Evolutionary conservation across 2,888 invertebrate species (phyloP).

Genomic region (Euzophera pinguis): DNA sequence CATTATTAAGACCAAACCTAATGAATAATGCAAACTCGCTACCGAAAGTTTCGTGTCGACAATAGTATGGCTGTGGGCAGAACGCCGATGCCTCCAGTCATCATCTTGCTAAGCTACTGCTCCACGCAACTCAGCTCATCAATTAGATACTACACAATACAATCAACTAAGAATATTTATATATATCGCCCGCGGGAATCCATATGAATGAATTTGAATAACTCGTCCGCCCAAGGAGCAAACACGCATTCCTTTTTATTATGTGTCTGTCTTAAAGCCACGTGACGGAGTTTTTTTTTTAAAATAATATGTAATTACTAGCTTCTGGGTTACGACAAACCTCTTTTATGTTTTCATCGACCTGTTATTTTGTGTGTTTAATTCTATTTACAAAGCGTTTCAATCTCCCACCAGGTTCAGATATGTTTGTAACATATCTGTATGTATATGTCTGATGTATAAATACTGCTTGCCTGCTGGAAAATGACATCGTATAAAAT

Average conservation of each 20-base stretch:
- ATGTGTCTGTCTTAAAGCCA: neutral
- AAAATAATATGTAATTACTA: neutral
- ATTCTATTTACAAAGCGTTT: no score
- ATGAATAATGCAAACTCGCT: constrained; percentile 11
- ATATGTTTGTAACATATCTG: no score
- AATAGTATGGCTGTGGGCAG: constrained; percentile 5
- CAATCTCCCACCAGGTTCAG: no score
- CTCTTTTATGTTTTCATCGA: no score
- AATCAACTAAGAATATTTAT: constrained; percentile 9
- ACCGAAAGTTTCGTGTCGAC: constrained; percentile 12
- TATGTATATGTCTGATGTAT: no score
- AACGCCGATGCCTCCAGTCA: constrained; percentile 41
- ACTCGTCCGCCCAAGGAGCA: neutral
- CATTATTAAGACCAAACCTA: no score
- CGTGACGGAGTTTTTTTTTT: neutral
- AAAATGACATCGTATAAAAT: no score
- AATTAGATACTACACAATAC: constrained; percentile 5
- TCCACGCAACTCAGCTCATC: constrained; percentile 41
- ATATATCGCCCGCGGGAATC: constrained; percentile 1
- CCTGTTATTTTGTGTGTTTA: no score
- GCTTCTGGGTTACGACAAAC: no score
- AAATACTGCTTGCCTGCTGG: no score
- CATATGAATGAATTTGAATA: constrained; percentile 8
- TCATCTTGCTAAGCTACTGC: constrained; percentile 53
- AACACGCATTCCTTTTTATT: constrained; percentile 2